Conservation (phyloP, 2,113 vertebrate species). For the Microtus pennsylvanicus region DNA sequence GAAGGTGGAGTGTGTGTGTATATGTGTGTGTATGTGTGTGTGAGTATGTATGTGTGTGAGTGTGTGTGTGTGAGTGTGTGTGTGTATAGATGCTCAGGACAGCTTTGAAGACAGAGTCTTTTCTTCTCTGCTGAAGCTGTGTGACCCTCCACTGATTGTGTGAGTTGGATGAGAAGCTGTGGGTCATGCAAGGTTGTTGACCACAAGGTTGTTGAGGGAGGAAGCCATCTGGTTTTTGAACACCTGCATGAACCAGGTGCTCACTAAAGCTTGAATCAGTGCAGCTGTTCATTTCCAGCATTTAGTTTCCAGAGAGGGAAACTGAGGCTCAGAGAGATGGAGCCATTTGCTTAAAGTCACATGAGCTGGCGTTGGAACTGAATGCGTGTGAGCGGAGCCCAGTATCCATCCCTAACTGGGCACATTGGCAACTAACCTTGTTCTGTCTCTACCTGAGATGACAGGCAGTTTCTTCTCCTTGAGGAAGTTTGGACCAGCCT, state of each 20-base stretch:
- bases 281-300: not conserved
- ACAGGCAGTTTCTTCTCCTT: not conserved
- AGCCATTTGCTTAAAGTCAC: not conserved
- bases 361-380: not conserved
- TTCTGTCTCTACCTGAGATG: rapidly evolving
- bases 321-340: conserved; percentile 35
- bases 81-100: not conserved
- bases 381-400: too few relatives aligned
- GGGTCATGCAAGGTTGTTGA: not conserved
- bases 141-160: not conserved
- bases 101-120: not conserved
- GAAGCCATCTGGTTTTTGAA: not conserved
- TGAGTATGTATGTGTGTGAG: not conserved
- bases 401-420: not conserved
- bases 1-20: not conserved
- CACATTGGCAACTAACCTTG: too few relatives aligned
- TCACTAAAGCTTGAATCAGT: not conserved
- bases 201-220: not conserved
- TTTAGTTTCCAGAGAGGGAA: not conserved
- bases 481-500: not conserved
- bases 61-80: not conserved
- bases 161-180: not conserved
- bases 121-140: not conserved
- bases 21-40: not conserved
- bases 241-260: not conserved